Percentiles rank a stretch among this genome's conserved stretches.
Conservation (phyloP, 2,797 vertebrate species). For the Schizopygopsis malacanthus region DNA sequence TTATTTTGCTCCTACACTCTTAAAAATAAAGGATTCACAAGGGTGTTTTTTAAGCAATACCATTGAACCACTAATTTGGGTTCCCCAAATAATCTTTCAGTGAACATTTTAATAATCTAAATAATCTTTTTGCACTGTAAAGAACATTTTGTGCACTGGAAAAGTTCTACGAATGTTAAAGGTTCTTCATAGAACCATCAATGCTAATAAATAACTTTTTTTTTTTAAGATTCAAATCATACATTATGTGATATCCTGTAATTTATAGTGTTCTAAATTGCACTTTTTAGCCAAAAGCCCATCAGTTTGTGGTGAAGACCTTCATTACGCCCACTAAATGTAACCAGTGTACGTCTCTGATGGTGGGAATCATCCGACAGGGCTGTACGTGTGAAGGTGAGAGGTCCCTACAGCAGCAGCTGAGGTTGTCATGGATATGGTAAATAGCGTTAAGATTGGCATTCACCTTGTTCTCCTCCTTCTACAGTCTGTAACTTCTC, state of each 20-base stretch:
- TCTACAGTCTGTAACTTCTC: slow-evolving; percentile 93
- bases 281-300: slow-evolving; percentile 89
- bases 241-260: not conserved
- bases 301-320: slow-evolving; percentile 97
- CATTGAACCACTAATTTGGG: not conserved
- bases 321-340: slow-evolving; percentile 95
- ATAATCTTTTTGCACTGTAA: not conserved
- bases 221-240: not conserved
- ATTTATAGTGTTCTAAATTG: not conserved
- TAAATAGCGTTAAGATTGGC: not conserved
- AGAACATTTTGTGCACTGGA: not conserved
- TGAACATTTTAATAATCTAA: not conserved
- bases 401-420: slow-evolving; percentile 35
- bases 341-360: slow-evolving; percentile 96
- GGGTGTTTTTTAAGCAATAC: not conserved
- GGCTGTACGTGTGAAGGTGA: slow-evolving; percentile 98
- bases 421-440: not conserved
- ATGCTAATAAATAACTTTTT: too few relatives aligned
- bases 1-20: not conserved
- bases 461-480: slow-evolving; percentile 23
- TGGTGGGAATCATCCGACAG: slow-evolving; percentile 97
- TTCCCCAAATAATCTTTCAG: not conserved
- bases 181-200: not conserved
- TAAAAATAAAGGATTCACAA: not conserved
- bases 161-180: not conserved